A percentile compares a stretch with the other conserved stretches of the same genome.
Conservation (phyloP, 2,797 vertebrate genomes). For the Anableps anableps region DNA sequence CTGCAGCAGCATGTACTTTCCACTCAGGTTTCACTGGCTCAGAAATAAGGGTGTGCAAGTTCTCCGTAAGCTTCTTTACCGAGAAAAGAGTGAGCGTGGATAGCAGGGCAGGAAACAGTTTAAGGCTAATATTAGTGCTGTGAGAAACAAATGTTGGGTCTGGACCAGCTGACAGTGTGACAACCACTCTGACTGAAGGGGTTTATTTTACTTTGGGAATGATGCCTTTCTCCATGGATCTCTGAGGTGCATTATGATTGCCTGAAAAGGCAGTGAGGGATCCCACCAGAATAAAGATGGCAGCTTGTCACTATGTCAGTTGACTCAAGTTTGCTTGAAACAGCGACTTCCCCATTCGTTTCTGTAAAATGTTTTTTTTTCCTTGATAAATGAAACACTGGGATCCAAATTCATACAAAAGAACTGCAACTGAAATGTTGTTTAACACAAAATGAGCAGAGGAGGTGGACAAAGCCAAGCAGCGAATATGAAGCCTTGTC, state of each 20-base stretch:
- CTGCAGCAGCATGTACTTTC: conserved; percentile 74
- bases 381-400: conserved; percentile 72
- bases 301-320: conserved; percentile 73
- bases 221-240: conserved; percentile 71
- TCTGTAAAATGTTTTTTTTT: conserved; percentile 58
- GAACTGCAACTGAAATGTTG: conserved; percentile 61
- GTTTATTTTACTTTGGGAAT: conserved; percentile 74
- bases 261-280: conserved; percentile 71
- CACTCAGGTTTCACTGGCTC: conserved; percentile 81
- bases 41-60: conserved; percentile 84
- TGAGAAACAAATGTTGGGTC: conserved; percentile 70
- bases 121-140: conserved; percentile 87
- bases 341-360: conserved; percentile 51
- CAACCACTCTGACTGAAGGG: conserved; percentile 73
- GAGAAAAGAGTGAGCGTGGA: conserved; percentile 74
- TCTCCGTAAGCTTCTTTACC: conserved; percentile 76
- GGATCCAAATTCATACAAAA: conserved; percentile 60
- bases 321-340: conserved; percentile 71
- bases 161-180: conserved; percentile 70
- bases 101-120: conserved; percentile 76
- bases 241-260: conserved; percentile 77
- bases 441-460: conserved; percentile 56
- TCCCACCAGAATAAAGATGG: conserved; percentile 71
- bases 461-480: conserved; percentile 72
- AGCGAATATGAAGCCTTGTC: conserved; percentile 67